Percentiles rank a stretch among this genome's conserved stretches.
phyloP scores from a whole-genome alignment of 2,113 vertebrate species.

The Marmota monax region DNA sequence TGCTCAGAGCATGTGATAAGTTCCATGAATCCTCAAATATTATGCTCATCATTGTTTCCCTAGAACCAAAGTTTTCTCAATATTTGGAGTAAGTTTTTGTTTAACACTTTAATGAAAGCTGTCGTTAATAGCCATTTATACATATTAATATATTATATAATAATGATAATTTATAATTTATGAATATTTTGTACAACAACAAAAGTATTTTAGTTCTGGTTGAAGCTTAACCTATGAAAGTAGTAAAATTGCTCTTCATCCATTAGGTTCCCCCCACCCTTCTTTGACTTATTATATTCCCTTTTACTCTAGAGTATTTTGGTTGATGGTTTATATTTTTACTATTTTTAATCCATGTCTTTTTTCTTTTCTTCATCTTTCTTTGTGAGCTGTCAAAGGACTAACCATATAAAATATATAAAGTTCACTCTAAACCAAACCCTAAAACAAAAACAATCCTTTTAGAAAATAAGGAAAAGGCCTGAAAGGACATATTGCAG shows the following conservation, averaged over 20 bases:
- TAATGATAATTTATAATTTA: slow-evolving; percentile 3
- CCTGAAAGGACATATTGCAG: background rate
- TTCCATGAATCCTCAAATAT: background rate
- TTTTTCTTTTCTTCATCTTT: background rate
- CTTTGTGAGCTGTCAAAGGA: background rate
- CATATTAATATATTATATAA: slow-evolving; percentile 24
- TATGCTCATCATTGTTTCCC: background rate
- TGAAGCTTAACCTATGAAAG: background rate
- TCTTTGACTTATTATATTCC: background rate
- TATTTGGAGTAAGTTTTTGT: background rate
- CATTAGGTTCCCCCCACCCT: background rate
- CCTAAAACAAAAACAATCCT: background rate
- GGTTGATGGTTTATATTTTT: background rate
- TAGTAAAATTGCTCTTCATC: background rate
- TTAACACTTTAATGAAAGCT: background rate
- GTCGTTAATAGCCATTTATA: background rate
- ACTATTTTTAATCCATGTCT: background rate
- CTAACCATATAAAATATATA: background rate
- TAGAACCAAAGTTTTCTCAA: background rate
- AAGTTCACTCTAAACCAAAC: background rate
- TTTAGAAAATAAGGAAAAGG: background rate
- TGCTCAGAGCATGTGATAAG: background rate
- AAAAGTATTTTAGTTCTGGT: background rate
- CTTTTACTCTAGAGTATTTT: background rate
- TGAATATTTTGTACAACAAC: slow-evolving; percentile 8